Conservation (phyloP, 1,140 invertebrate genomes). For the Vollenhovia emeryi region DNA sequence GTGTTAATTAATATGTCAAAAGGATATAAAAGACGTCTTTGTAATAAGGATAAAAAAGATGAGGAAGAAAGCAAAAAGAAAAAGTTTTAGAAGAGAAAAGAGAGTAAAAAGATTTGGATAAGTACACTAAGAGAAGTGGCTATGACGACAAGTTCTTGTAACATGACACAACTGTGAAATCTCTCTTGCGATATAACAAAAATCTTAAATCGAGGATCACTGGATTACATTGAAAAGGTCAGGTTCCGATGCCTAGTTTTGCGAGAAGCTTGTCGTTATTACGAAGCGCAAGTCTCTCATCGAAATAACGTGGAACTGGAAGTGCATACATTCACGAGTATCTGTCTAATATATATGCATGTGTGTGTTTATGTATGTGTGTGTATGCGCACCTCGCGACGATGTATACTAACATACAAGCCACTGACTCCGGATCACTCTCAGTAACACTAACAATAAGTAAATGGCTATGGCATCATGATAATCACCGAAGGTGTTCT, state of each 20-base stretch:
- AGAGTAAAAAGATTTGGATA: not conserved
- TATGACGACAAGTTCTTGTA: not conserved
- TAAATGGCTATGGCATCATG: slow-evolving; percentile 57
- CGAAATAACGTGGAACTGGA: not conserved
- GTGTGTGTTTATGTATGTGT: not conserved
- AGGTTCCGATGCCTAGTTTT: not conserved
- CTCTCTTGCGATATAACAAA: not conserved
- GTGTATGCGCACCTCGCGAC: slow-evolving; percentile 2
- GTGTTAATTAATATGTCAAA: not conserved
- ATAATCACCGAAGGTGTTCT: slow-evolving; percentile 39
- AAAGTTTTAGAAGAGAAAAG: not conserved
- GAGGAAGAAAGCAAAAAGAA: not conserved
- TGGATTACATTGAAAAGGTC: slow-evolving; percentile 12
- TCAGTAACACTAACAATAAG: slow-evolving; percentile 48
- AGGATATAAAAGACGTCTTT: too few relatives aligned
- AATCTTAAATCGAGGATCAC: not conserved
- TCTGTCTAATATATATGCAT: not conserved
- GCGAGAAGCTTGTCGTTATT: not conserved
- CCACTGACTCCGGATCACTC: slow-evolving; percentile 44
- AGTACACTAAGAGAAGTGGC: not conserved
- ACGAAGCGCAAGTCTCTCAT: slow-evolving; percentile 8
- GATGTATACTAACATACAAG: slow-evolving; percentile 56
- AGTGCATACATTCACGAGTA: slow-evolving; percentile 24
- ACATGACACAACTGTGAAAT: not conserved
- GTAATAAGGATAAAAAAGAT: not conserved